Conservation (phyloP, 2,113 vertebrate species). For the Cavia porcellus region DNA sequence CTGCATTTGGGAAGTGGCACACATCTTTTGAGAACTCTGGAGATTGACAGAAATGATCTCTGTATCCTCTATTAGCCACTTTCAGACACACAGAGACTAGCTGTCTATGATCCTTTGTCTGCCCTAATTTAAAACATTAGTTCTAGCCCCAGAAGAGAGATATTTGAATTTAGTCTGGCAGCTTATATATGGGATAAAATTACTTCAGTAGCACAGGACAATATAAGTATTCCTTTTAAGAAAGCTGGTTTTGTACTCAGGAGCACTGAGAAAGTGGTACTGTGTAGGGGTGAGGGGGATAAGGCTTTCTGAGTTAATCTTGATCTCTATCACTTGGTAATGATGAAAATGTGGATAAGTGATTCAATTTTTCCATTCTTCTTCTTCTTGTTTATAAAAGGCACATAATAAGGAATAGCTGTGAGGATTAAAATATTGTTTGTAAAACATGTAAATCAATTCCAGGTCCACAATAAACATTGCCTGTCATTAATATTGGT, state of each 20-base stretch:
- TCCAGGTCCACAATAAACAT: neutral
- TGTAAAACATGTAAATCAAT: neutral
- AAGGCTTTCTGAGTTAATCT: accelerated
- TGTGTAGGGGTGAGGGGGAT: neutral
- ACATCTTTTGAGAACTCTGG: neutral
- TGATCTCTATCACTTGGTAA: neutral
- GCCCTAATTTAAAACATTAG: neutral
- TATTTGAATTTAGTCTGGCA: neutral
- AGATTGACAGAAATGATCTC: neutral
- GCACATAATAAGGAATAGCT: neutral
- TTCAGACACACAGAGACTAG: neutral
- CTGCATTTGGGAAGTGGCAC: neutral
- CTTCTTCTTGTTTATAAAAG: conserved; percentile 9
- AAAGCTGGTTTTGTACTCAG: neutral
- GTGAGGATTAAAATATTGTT: neutral
- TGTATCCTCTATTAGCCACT: neutral
- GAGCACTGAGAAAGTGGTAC: neutral
- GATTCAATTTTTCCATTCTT: neutral
- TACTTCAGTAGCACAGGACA: neutral
- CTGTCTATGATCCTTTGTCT: neutral
- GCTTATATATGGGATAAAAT: neutral
- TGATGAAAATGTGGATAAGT: neutral
- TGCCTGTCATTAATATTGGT: neutral
- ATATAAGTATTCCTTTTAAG: neutral
- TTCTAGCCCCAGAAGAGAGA: neutral